phyloP scores from a whole-genome alignment of 2,888 invertebrate genomes.

The Parnassius smintheus region DNA sequence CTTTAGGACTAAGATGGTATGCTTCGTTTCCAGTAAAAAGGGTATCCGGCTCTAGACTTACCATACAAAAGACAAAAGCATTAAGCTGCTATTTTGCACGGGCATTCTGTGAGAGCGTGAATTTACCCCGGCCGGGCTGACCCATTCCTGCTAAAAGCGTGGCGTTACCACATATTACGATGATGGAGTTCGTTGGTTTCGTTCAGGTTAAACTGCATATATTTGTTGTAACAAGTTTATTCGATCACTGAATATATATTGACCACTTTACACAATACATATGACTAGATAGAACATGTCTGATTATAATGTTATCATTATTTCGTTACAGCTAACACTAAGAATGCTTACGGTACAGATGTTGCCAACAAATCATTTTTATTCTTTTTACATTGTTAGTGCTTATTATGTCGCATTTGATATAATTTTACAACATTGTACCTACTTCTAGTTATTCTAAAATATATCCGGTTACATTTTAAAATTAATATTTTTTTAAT shows the following conservation, averaged over 20 bases:
- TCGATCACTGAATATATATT: constrained; percentile 76
- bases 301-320: constrained; percentile 53
- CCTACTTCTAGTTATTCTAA: not conserved
- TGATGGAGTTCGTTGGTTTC: no score
- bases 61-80: no score
- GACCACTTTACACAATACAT: constrained; percentile 57
- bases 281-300: constrained; percentile 67
- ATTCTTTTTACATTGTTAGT: not conserved
- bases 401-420: not conserved
- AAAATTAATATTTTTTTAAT: not conserved
- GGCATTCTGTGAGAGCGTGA: no score
- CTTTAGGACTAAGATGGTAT: no score
- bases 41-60: no score
- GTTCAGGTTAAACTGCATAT: constrained; percentile 5
- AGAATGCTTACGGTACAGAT: not conserved
- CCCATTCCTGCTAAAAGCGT: no score
- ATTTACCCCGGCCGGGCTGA: no score
- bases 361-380: not conserved
- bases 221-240: constrained; percentile 79
- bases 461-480: not conserved
- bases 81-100: no score
- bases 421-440: not conserved
- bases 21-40: no score
- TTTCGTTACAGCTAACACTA: constrained; percentile 13
- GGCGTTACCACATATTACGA: no score